phyloP scores from a whole-genome alignment of 30 jellyfish, hydroid and myxozoan genomes.

The Pelagia noctiluca region DNA sequence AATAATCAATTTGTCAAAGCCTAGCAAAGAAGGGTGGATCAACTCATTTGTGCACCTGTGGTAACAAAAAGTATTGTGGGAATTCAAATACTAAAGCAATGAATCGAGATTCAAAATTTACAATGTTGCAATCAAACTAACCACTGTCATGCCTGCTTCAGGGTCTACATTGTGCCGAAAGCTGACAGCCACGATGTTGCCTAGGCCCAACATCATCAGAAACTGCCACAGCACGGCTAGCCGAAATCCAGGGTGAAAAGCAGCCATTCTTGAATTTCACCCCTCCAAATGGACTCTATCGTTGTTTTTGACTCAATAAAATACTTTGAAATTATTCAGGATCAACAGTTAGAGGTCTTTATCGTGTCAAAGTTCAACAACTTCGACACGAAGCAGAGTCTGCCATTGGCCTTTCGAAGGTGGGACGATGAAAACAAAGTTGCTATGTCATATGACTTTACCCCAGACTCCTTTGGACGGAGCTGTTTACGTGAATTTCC shows the following conservation, averaged over 20 bases:
- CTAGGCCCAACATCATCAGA: slow-evolving; percentile 27
- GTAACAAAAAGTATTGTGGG: not conserved
- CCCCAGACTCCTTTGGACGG: too few relatives aligned
- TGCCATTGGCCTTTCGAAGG: not conserved
- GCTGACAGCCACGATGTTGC: not conserved
- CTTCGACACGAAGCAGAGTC: not conserved
- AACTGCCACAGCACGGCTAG: too few relatives aligned
- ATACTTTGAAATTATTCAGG: not conserved
- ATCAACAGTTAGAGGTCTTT: too few relatives aligned
- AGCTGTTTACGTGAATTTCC: too few relatives aligned
- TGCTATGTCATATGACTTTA: too few relatives aligned
- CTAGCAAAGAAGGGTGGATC: not conserved
- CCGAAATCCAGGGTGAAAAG: too few relatives aligned
- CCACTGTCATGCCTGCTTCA: slow-evolving; percentile 72
- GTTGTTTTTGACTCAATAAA: not conserved
- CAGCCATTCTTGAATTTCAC: not conserved
- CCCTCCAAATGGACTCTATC: not conserved
- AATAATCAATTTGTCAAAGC: not conserved
- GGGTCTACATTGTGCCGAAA: slow-evolving; percentile 45
- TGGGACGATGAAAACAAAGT: not conserved
- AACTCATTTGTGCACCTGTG: not conserved
- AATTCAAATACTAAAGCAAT: not conserved
- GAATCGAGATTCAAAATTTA: too few relatives aligned
- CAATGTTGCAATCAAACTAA: not conserved
- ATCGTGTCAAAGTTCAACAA: too few relatives aligned